These are phyloP conservation scores for Oryzias celebensis DNA, from an alignment of 2,113 vertebrate species.

Conservation along the genomic window DNA sequence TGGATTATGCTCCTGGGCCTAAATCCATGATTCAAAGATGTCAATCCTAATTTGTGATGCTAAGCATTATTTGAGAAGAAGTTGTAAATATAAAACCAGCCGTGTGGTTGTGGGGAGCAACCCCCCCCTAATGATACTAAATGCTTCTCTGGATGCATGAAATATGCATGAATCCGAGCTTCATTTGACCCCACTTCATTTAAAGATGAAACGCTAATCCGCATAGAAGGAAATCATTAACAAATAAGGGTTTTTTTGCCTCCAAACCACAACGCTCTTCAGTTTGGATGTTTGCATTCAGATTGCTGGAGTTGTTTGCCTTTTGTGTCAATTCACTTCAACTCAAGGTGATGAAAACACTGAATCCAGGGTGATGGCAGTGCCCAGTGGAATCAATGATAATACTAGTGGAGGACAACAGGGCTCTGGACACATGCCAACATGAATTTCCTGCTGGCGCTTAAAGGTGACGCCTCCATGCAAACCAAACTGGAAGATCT, in stretches of 20 bases:
- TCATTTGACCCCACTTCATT: neutral
- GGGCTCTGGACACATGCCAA: neutral
- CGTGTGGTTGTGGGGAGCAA: too few relatives aligned
- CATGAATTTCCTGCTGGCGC: neutral
- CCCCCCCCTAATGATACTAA: neutral
- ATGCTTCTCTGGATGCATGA: too few relatives aligned
- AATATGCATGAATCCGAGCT: too few relatives aligned
- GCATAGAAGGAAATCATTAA: too few relatives aligned
- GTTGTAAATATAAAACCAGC: too few relatives aligned
- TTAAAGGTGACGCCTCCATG: neutral
- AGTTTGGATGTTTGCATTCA: neutral
- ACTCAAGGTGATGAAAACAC: neutral
- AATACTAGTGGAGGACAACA: neutral
- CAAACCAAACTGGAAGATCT: neutral
- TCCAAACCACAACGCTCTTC: too few relatives aligned
- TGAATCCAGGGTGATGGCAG: constrained; percentile 4
- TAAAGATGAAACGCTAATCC: neutral
- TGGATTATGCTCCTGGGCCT: constrained; percentile 22
- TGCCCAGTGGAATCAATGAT: constrained; percentile 1
- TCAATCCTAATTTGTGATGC: neutral
- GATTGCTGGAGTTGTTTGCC: neutral
- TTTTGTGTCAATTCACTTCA: neutral
- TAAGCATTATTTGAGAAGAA: neutral
- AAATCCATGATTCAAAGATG: neutral
- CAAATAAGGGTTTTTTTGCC: too few relatives aligned